A percentile compares a stretch with the other conserved stretches of the same genome.
Conservation (phyloP, 2,797 vertebrate species). For the Manis javanica region DNA sequence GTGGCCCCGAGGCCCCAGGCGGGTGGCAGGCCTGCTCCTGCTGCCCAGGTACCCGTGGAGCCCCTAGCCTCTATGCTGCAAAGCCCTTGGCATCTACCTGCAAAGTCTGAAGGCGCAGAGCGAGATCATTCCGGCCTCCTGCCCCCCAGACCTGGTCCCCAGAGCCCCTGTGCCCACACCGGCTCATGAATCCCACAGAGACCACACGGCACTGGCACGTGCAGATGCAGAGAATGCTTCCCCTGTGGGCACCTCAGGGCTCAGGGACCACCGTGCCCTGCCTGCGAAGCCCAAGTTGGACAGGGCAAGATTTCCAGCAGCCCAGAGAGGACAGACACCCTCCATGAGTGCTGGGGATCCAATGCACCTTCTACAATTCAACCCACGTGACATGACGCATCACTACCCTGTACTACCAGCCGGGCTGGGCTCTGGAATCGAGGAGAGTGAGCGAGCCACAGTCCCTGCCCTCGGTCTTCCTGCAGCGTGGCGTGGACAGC, state of each 20-base stretch:
- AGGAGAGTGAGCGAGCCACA: not conserved
- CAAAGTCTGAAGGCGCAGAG: not conserved
- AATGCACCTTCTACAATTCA: not conserved
- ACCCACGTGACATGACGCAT: not conserved
- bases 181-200: not conserved
- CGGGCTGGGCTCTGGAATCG: not conserved
- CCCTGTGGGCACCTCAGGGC: not conserved
- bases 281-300: not conserved
- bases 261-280: not conserved
- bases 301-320: not conserved
- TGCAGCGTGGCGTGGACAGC: accelerated
- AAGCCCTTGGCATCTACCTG: not conserved
- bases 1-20: not conserved
- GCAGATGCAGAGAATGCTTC: not conserved
- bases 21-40: not conserved
- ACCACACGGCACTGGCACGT: not conserved
- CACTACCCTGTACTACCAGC: not conserved
- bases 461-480: not conserved
- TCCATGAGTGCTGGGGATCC: not conserved
- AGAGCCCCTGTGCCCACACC: not conserved
- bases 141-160: not conserved
- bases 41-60: not conserved
- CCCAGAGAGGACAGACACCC: not conserved
- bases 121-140: not conserved
- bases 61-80: not conserved